Conservation (phyloP, 2,888 invertebrate genomes). For the Neoascia interrupta region DNA sequence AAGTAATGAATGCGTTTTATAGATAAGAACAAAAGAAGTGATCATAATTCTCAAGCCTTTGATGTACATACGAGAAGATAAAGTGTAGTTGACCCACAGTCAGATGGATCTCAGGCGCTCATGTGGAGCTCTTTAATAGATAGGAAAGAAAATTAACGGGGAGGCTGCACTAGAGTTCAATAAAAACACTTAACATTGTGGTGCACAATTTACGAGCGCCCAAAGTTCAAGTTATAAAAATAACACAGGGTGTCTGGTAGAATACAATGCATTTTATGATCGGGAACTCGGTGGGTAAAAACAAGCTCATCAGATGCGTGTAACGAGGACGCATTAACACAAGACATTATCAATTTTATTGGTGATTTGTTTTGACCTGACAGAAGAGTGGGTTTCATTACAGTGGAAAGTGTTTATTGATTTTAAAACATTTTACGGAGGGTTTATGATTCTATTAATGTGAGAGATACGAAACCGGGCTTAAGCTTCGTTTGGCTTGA, state of each 20-base stretch:
- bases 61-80: constrained; percentile 29
- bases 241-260: not conserved
- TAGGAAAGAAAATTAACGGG: constrained; percentile 1
- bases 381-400: too few species aligned
- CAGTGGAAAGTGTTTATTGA: too few species aligned
- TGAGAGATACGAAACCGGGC: too few species aligned
- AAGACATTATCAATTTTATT: constrained; percentile 13
- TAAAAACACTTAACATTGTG: constrained; percentile 1
- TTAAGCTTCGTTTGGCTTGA: too few species aligned
- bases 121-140: not conserved
- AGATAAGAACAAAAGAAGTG: too few species aligned
- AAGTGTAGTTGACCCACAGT: constrained; percentile 48
- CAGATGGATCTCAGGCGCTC: constrained; percentile 38
- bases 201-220: constrained; percentile 6
- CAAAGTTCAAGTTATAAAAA: constrained; percentile 43
- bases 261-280: constrained; percentile 10
- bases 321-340: constrained; percentile 22
- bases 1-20: constrained; percentile 15
- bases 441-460: too few species aligned
- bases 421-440: too few species aligned
- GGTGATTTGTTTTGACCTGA: constrained; percentile 24
- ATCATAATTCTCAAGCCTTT: too few species aligned
- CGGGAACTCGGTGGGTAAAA: too few species aligned
- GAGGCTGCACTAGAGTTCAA: not conserved
- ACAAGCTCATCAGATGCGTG: constrained; percentile 16